Evolutionary conservation across 2,797 vertebrate genomes (phyloP), one percentile per base, ranked within the genome.

Genomic region (Rousettus madagascariensis): DNA sequence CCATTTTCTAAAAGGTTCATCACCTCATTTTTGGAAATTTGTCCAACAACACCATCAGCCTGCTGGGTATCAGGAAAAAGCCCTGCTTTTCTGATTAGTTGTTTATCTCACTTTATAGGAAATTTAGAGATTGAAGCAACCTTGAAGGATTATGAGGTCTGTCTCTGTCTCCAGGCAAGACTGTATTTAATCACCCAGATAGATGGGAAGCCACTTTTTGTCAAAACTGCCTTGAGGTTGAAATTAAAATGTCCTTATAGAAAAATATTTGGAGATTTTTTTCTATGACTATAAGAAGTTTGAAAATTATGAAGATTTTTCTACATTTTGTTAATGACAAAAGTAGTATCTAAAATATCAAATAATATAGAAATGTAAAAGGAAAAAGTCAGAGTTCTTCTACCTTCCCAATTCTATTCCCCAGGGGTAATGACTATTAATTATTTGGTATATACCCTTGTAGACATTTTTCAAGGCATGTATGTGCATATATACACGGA

Each of bases 161-260:
- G 1, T 91, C n/a, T 15, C 43, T 78, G 1, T 86, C 59, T 55
- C 84, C 36, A 93, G n/a, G 74, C 66, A 79, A 90, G 72, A 87
- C 33, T 55, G 6, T 43, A 43, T 93, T 87, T 86, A 87, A 90
- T 24, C 55, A 84, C 28, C 33, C 49, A 79, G 69, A 84, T 49
- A 87, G 69, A 83, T 55, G 38, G 57, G 78, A 63, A 87, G 51
- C 65, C 28, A 41, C 49, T 55, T 30, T 91, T 85, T 91, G 41
- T 94, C 85, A 88, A 65, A 95, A 95, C 38, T 51, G 10, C 43
- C 53, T 95, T 95, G 33, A 91, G 30, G 36, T 75, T 74, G 17
- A 77, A 95, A 91, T 95, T 75, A 51, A 95, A 90, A 93, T 93
- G n/a, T 75, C 33, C 30, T 53, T 77, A 80, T 55, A 91, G 68